phyloP scores from a whole-genome alignment of 2,888 invertebrate genomes.

The Zhuqinia jingwanae region DNA sequence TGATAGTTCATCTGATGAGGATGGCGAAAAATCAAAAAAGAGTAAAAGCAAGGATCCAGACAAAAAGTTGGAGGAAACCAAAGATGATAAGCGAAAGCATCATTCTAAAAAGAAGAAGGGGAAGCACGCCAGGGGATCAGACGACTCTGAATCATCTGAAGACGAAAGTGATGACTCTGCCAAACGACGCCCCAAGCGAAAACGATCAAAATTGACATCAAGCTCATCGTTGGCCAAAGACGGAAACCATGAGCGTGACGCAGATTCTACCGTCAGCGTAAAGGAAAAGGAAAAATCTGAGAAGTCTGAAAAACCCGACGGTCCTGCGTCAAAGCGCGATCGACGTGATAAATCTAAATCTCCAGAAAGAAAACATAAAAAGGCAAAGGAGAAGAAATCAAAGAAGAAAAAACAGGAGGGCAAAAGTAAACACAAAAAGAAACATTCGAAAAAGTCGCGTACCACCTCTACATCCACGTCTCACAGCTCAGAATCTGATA shows the following conservation, averaged over 20 bases:
- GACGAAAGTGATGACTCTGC: constrained; percentile 66
- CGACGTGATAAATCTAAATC: constrained; percentile 45
- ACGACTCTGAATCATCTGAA: constrained; percentile 61
- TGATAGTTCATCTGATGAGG: constrained; percentile 58
- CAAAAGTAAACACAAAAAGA: constrained; percentile 70
- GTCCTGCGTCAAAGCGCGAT: constrained; percentile 33
- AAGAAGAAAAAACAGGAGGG: constrained; percentile 68
- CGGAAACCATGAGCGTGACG: constrained; percentile 26
- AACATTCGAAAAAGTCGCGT: constrained; percentile 66
- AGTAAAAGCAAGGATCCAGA: constrained; percentile 54
- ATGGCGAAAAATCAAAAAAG: constrained; percentile 76
- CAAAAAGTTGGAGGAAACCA: constrained; percentile 74
- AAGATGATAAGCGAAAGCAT: constrained; percentile 58
- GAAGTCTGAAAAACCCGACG: constrained; percentile 20
- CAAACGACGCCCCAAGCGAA: constrained; percentile 52
- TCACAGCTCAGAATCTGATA: constrained; percentile 61
- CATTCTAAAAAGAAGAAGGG: constrained; percentile 60
- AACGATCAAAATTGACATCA: constrained; percentile 49
- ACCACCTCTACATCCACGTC: constrained; percentile 57
- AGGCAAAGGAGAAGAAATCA: constrained; percentile 59
- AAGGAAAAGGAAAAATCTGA: constrained; percentile 9
- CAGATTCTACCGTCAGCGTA: not conserved
- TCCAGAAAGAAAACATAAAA: constrained; percentile 54
- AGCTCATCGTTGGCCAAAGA: not conserved
- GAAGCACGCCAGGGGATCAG: constrained; percentile 44